phyloP scores from a whole-genome alignment of 2,797 vertebrate species.

The Phoxinus dragarum region DNA sequence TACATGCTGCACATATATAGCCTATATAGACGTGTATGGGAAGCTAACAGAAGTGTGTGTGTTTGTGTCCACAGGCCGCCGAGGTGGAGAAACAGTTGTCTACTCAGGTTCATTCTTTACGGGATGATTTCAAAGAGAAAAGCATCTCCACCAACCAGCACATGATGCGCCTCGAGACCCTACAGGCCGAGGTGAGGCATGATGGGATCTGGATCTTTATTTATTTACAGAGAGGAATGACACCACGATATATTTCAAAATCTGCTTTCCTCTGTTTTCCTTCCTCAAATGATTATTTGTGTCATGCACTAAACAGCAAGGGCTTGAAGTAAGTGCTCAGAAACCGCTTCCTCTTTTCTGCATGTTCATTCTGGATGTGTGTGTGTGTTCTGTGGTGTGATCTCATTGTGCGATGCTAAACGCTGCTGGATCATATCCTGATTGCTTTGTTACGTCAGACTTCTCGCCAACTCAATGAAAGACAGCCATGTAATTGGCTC shows the following conservation, averaged over 20 bases:
- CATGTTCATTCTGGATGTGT: slow-evolving; percentile 65
- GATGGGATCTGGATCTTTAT: neutral
- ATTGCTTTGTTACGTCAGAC: slow-evolving; percentile 18
- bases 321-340: slow-evolving; percentile 95
- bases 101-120: slow-evolving; percentile 93
- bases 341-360: slow-evolving; percentile 51
- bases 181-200: slow-evolving; percentile 91
- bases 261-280: slow-evolving; percentile 63
- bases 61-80: slow-evolving; percentile 82
- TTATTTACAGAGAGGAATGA: neutral
- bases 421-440: neutral
- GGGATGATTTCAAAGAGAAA: slow-evolving; percentile 95
- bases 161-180: slow-evolving; percentile 90
- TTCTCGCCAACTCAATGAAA: neutral
- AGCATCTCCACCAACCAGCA: slow-evolving; percentile 93
- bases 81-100: slow-evolving; percentile 95
- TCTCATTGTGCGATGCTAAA: slow-evolving; percentile 30
- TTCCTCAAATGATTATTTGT: slow-evolving; percentile 67
- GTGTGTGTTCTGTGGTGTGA: slow-evolving; percentile 18
- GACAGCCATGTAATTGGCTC: neutral
- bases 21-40: neutral
- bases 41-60: slow-evolving; percentile 35
- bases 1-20: neutral
- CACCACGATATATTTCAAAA: slow-evolving; percentile 28
- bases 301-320: slow-evolving; percentile 90